Evolutionary conservation across 1,140 invertebrate species (phyloP).

Genomic region (Acromyrmex echinatior): DNA sequence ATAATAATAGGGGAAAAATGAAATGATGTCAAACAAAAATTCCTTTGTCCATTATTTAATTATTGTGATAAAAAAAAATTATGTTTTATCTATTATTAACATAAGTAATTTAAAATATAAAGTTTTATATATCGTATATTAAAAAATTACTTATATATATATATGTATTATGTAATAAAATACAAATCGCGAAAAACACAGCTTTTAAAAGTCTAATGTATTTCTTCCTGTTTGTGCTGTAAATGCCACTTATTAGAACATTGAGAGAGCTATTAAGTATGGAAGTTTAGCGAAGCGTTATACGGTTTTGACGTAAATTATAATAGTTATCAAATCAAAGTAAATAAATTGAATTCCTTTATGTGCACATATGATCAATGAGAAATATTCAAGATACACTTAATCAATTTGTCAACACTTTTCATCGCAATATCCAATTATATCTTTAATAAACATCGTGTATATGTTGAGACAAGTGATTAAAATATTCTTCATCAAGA

Average conservation of each 20-base stretch:
- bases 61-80: neutral
- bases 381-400: neutral
- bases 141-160: neutral
- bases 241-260: neutral
- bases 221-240: neutral
- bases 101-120: neutral
- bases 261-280: neutral
- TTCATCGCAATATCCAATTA: neutral
- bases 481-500: constrained; percentile 22
- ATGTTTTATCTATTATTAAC: neutral
- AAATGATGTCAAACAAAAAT: neutral
- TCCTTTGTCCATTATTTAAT: neutral
- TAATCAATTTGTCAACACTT: constrained; percentile 24
- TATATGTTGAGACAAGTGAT: constrained; percentile 2
- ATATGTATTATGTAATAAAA: neutral
- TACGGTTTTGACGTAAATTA: neutral
- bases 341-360: neutral
- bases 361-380: neutral
- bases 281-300: neutral
- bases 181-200: neutral
- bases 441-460: neutral
- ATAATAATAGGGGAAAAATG: neutral
- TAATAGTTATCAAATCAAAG: neutral
- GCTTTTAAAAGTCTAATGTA: neutral
- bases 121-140: neutral